Conservation (phyloP, 2,888 invertebrate genomes). For the Pterobdella sp. region DNA sequence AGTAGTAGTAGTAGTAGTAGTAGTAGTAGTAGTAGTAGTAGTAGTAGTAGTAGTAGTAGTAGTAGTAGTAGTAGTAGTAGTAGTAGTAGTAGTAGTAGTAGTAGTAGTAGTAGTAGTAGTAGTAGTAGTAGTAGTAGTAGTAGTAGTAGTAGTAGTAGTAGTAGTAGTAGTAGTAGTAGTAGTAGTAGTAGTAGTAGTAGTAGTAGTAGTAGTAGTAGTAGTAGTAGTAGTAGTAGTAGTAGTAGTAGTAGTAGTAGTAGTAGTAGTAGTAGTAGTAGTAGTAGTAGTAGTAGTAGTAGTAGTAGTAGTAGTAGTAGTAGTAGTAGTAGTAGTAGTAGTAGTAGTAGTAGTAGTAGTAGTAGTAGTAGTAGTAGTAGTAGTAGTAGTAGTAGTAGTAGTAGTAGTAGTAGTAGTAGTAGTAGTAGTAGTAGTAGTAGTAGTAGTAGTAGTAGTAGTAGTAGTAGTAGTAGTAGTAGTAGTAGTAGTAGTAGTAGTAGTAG, state of each 20-base stretch:
- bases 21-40: slow-evolving; percentile 10
- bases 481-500: neutral
- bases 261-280: slow-evolving; percentile 2
- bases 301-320: neutral
- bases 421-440: slow-evolving; percentile 1
- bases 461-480: slow-evolving; percentile 3
- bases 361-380: slow-evolving; percentile 3
- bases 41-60: slow-evolving; percentile 29
- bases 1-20: slow-evolving; percentile 3
- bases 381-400: neutral
- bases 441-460: neutral
- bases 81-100: slow-evolving; percentile 25
- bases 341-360: neutral
- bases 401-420: slow-evolving; percentile 3
- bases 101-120: slow-evolving; percentile 32
- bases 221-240: neutral
- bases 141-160: slow-evolving; percentile 34
- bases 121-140: slow-evolving; percentile 34
- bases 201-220: slow-evolving; percentile 31
- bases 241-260: slow-evolving; percentile 3
- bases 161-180: slow-evolving; percentile 35
- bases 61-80: slow-evolving; percentile 29
- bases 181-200: slow-evolving; percentile 30
- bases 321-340: neutral
- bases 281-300: neutral